Base-by-base conservation (phyloP, 2,113 vertebrate genomes). In the Oncorhynchus mykiss region DNA sequence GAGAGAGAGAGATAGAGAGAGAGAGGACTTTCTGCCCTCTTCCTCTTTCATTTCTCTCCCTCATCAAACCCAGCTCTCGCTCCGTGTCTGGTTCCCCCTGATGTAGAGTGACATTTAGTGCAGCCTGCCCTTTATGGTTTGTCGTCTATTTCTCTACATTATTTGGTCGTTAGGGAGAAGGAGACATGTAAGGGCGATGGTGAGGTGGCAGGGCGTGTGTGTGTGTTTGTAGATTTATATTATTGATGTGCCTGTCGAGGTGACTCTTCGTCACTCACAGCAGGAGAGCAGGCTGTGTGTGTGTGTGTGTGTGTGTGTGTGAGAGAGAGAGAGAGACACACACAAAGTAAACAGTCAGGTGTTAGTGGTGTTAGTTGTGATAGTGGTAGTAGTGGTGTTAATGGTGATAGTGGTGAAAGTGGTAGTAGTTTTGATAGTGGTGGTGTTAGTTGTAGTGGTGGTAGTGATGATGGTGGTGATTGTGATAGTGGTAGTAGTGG, bases 201-300 rank as follows among this genome's bases (percentile, higher is more conserved):
- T 27, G 64, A 29, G 64, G 64, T 13, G 64, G 25, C 22, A 20
- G 71, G 67, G 70, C 45, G 72, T 25, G 27, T 29, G 22, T 54
- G 79, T 67, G 66, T 71, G 34, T 80, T 87, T 78, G 87, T 82
- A 81, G 9, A 85, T 92, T 91, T 93, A 78, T 88, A 93, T 93
- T 92, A 93, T 93, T 93, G 87, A 93, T 93, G 80, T 67, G 87
- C 78, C 82, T 93, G 93, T 93, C 92, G 80, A 86, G 80, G 80
- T 86, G 84, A 83, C 82, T 93, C 88, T 89, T 82, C 82, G 20
- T 92, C 90, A 92, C 74, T 75, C 45, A 66, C 74, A 59, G 64
- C 69, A 75, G 57, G 45, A 67, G 67, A 54, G 75, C 39, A 62
- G 18, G 29, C 29, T 31, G 29, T 5, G 29, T 5, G 31, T 31